Base-by-base conservation (phyloP, 2,113 vertebrate species). In the Condylura cristata region DNA sequence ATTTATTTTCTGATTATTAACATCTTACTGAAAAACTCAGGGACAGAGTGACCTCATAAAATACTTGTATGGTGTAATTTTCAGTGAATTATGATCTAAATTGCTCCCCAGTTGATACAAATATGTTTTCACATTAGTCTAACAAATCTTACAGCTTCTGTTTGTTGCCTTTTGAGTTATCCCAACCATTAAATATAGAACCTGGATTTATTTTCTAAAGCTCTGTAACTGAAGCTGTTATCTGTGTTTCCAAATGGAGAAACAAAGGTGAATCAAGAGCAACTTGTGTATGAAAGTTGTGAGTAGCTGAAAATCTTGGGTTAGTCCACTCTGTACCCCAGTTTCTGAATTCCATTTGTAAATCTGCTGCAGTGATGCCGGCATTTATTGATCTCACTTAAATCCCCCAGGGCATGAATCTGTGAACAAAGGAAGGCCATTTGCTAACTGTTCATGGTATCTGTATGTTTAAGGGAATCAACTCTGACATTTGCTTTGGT, bases 1-100 rank as follows among this genome's bases (percentile, higher is more conserved):
- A 86, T 71, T 86, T 90, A n/a, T 86, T 93, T 89, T 90, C 65
- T 78, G 5, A 84, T 75, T 86, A 89, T 86, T 91, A 93, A 37
- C 32, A 91, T 90, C 17, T 92, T 76, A 86, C 34, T 86, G 34
- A 90, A 95, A 95, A 91, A 84, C 3, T 46, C 63, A 71, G 61
- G 80, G 80, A 65, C 18, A 72, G 6, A 48, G 32, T 82, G 46
- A 93, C 74, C 41, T 82, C 72, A 78, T 94, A 90, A 95, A 95
- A 86, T 41, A 90, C 53, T 89, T 65, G 1, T n/a, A 28, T 76
- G n/a, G 3, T 76, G 9, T 90, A 84, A 79, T 93, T 95, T 92
- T 87, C 48, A 83, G 32, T 89, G 53, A 90, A 58, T 66, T 84
- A 28, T 72, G 51, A 37, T 83, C 79, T 37, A 82, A 68, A 93